Conservation (phyloP, 2,797 vertebrate genomes). For the Anguilla marmorata region DNA sequence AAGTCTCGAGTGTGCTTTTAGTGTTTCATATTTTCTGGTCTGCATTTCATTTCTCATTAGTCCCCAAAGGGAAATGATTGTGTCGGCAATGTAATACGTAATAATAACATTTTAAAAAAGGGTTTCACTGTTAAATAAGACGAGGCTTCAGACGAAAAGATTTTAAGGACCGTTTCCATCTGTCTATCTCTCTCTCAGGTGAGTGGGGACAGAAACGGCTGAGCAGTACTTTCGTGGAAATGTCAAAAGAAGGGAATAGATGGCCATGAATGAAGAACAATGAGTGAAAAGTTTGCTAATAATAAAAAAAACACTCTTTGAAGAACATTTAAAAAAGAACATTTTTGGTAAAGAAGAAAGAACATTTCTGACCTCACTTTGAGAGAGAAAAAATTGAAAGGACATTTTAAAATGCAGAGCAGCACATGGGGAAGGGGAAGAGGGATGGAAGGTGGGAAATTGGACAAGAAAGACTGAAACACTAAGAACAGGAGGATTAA, state of each 20-base stretch:
- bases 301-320: conserved; percentile 9
- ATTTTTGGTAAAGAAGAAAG: conserved; percentile 31
- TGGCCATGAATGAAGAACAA: neutral
- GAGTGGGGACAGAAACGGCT: conserved; percentile 59
- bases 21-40: neutral
- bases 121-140: neutral
- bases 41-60: too few relatives aligned
- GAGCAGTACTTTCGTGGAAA: conserved; percentile 61
- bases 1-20: neutral
- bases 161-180: neutral
- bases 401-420: conserved; percentile 38
- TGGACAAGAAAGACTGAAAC: conserved; percentile 55
- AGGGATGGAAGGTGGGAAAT: conserved; percentile 33
- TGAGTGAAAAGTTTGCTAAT: conserved; percentile 7
- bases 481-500: conserved; percentile 36
- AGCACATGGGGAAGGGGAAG: conserved; percentile 54
- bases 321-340: conserved; percentile 18
- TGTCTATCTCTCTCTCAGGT: conserved; percentile 49
- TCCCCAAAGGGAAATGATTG: neutral
- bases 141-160: neutral
- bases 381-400: conserved; percentile 42
- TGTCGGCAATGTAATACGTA: neutral
- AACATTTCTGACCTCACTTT: conserved; percentile 58
- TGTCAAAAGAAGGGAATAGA: conserved; percentile 47
- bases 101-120: neutral